Evolutionary conservation across 2,113 vertebrate species (phyloP), one percentile per base, ranked within the genome.

Genomic region (Carassius carassius): DNA sequence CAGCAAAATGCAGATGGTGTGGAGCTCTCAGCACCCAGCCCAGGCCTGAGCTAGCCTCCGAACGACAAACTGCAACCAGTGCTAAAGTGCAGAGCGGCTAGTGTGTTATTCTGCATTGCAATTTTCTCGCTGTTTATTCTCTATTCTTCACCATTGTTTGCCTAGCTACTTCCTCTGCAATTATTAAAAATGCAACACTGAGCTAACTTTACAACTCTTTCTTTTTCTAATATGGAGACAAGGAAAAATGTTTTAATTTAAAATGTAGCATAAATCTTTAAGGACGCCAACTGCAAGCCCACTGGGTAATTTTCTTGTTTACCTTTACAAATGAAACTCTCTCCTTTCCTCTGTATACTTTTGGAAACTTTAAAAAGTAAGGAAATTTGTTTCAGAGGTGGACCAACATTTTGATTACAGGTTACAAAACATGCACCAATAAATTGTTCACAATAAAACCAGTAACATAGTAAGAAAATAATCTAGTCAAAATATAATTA

Each of bases 1-100:
- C 94, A 95, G 92, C 90, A 81, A 93, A 95, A 95, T 93, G 91
- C 95, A 95, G 95, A 95, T 94, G 95, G 94, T 91, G 92, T 89
- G 90, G 89, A 89, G 92, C 82, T 90, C 90, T 84, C 49, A 35
- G 91, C 88, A 90, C 90, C 88, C 90, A 88, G 91, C 78, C 75
- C 85, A 86, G 90, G 87, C 88, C 84, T 86, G 85, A 62, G 87
- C 84, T 87, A 90, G 88, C 88, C 91, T 92, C 89, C 79, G 54
- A 81, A 88, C 90, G 91, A 89, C 91, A 92, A 91, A 90, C 81
- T 81, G 51, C 88, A 91, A 91, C 93, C 91, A 92, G 90, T 7
- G 77, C 88, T 89, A 83, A 90, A 83, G 90, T 89, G 12, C 23
- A 69, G 17, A 44, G 16, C 25, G 5, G 49, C 51, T 87, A 90